Evolutionary conservation across 2,888 invertebrate genomes (phyloP).

Genomic region (Epinotia ramella): DNA sequence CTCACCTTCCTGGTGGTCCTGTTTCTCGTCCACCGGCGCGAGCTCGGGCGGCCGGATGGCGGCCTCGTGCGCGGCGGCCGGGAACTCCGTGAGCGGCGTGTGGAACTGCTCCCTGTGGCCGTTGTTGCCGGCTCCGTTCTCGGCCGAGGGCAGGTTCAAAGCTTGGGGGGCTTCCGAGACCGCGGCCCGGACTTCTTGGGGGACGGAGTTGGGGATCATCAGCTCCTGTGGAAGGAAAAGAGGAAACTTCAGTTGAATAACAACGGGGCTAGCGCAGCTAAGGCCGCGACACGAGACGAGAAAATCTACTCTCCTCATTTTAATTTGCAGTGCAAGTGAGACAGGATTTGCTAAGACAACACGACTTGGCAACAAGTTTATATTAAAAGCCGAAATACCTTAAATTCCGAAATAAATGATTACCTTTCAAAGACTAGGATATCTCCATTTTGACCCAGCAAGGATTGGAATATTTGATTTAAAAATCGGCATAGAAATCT

Average conservation of each 20-base stretch:
- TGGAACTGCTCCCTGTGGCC: slow-evolving; percentile 76
- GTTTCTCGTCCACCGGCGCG: slow-evolving; percentile 77
- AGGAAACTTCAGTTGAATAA: neutral
- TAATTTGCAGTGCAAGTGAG: no score
- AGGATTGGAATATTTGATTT: no score
- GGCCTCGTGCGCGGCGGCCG: slow-evolving; percentile 66
- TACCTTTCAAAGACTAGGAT: no score
- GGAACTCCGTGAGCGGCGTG: slow-evolving; percentile 78
- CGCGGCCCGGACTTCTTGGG: slow-evolving; percentile 6
- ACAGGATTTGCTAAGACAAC: no score
- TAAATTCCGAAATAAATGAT: no score
- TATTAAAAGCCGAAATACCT: no score
- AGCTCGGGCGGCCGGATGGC: slow-evolving; percentile 71
- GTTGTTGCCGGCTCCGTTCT: slow-evolving; percentile 66
- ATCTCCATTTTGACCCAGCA: no score
- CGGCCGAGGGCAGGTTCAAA: slow-evolving; percentile 61
- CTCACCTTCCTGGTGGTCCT: slow-evolving; percentile 67
- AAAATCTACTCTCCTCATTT: no score
- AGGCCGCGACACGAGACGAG: no score
- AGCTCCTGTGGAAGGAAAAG: neutral
- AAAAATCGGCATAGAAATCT: no score
- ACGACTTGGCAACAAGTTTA: no score
- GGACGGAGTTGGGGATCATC: slow-evolving; percentile 18
- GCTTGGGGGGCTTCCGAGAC: slow-evolving; percentile 58
- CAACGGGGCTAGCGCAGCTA: no score